Conservation (phyloP, 2,797 vertebrate species). For the Triplophysa bombifrons region DNA sequence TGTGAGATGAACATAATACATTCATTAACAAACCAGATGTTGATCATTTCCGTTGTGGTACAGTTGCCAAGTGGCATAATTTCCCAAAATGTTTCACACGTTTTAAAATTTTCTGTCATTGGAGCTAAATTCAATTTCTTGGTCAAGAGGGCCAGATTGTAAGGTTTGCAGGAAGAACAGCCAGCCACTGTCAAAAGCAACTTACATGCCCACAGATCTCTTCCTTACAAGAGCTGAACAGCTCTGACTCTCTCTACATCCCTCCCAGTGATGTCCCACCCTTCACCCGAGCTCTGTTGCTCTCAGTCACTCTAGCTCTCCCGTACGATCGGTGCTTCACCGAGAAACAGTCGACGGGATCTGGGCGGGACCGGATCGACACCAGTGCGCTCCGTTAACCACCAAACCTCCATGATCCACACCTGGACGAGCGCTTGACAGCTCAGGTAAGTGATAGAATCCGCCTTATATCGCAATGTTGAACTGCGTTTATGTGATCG, state of each 20-base stretch:
- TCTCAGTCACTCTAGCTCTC: slow-evolving; percentile 47
- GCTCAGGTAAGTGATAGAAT: slow-evolving; percentile 33
- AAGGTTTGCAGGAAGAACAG: neutral
- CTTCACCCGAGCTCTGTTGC: slow-evolving; percentile 42
- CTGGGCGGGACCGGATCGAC: slow-evolving; percentile 64
- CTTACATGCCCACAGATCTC: neutral
- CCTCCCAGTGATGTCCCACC: slow-evolving; percentile 10
- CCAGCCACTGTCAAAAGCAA: neutral
- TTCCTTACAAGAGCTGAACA: neutral
- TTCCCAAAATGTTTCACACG: no score
- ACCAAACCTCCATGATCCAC: slow-evolving; percentile 63
- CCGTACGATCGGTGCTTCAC: slow-evolving; percentile 1
- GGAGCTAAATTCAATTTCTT: no score
- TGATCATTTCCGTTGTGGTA: no score
- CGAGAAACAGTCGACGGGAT: slow-evolving; percentile 62
- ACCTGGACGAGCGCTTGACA: slow-evolving; percentile 71
- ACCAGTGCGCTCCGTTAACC: slow-evolving; percentile 60
- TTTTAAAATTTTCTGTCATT: no score
- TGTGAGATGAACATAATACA: no score
- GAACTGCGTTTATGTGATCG: neutral
- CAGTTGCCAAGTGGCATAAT: no score
- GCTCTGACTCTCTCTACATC: neutral
- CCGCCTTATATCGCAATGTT: neutral
- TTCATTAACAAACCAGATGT: no score
- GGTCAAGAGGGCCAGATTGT: neutral